Evolutionary conservation across 2,113 vertebrate genomes (phyloP).

Genomic region (Saimiri boliviensis): DNA sequence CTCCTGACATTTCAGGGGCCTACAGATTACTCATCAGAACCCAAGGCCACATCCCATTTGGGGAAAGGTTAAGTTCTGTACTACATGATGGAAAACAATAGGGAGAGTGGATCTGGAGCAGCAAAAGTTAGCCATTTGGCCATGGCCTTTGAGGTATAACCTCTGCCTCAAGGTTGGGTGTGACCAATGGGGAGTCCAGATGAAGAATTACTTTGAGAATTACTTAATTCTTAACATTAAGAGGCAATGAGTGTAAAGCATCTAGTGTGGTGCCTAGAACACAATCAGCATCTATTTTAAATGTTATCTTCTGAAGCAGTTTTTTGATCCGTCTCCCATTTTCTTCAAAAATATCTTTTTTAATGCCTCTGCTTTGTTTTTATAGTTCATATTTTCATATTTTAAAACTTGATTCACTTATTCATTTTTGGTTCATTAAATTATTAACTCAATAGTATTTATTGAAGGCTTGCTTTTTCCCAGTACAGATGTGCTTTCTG

Average conservation of each 20-base stretch:
- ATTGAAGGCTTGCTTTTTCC: neutral
- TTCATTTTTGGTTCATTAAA: neutral
- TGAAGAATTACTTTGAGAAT: neutral
- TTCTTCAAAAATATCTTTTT: neutral
- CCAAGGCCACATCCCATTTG: neutral
- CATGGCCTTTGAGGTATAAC: neutral
- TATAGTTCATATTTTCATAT: neutral
- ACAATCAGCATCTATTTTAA: neutral
- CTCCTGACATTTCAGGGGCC: neutral
- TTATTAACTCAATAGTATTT: neutral
- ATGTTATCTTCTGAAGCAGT: neutral
- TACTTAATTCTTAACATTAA: neutral
- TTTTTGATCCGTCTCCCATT: neutral
- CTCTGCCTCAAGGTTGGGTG: too few relatives aligned
- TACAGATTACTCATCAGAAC: neutral
- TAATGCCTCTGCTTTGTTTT: neutral
- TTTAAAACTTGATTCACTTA: neutral
- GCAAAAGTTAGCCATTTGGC: neutral
- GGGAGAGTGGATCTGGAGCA: neutral
- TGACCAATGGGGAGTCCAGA: too few relatives aligned
- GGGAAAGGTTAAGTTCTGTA: neutral
- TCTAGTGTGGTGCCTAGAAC: neutral
- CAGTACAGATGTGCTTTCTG: neutral
- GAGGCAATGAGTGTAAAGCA: neutral
- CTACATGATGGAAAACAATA: neutral